These are phyloP conservation scores for Hypolimnas misippus DNA, from an alignment of 2,888 invertebrate species.

Conservation along the genomic window DNA sequence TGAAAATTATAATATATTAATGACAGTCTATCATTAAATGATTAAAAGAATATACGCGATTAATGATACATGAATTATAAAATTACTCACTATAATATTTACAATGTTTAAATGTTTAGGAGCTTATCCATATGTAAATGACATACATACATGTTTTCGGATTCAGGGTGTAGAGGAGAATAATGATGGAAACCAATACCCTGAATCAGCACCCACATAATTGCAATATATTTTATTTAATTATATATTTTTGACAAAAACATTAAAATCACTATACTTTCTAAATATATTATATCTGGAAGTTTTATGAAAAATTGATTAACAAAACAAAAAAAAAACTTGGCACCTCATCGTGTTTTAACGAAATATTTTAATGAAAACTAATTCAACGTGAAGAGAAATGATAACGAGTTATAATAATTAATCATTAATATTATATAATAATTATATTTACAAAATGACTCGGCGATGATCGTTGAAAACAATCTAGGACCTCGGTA, in stretches of 20 bases:
- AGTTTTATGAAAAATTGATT: not conserved
- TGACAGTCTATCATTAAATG: conserved; percentile 4
- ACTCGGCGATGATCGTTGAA: conserved; percentile 21
- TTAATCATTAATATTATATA: conserved; percentile 9
- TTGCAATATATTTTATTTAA: not conserved
- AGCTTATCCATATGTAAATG: not conserved
- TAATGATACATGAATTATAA: conserved; percentile 7
- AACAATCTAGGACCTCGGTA: not conserved
- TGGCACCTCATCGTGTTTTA: not conserved
- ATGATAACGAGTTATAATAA: conserved; percentile 8
- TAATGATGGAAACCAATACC: not conserved
- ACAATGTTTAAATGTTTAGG: not conserved
- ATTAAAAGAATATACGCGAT: not conserved
- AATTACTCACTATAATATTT: conserved; percentile 10
- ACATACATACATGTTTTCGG: not conserved
- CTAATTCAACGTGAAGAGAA: conserved; percentile 2
- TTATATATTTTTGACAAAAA: conserved; percentile 1
- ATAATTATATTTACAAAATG: conserved; percentile 40
- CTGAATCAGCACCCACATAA: not conserved
- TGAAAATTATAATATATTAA: not conserved
- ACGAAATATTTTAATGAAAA: not conserved
- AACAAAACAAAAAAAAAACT: conserved; percentile 1
- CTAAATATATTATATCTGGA: not conserved
- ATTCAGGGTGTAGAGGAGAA: not conserved
- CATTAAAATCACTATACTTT: not conserved